A percentile compares a stretch with the other conserved stretches of the same genome.
Evolutionary conservation across 2,113 vertebrate genomes (phyloP).

Genomic region (Microcebus ravelobensis): DNA sequence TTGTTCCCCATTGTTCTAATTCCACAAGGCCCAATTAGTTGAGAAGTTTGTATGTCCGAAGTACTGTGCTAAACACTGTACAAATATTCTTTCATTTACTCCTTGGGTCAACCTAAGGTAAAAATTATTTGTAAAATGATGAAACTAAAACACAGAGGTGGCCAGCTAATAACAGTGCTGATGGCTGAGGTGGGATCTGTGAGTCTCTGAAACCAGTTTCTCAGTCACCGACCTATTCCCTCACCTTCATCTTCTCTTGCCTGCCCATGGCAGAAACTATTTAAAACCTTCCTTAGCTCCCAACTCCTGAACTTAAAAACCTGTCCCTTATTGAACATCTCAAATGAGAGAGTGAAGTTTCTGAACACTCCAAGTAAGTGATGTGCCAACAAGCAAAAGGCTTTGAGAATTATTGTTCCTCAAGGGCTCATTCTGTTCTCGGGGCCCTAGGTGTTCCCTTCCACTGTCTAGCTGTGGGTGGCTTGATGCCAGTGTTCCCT

Average conservation of each 20-base stretch:
- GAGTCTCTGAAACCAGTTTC: not conserved
- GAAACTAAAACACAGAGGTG: not conserved
- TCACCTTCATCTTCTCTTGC: not conserved
- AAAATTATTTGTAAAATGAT: constrained; percentile 17
- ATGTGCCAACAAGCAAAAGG: not conserved
- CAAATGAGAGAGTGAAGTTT: not conserved
- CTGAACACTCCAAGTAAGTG: not conserved
- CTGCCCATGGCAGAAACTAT: not conserved
- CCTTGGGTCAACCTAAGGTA: not conserved
- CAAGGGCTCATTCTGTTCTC: not conserved
- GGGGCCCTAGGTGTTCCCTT: not conserved
- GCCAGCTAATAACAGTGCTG: not conserved
- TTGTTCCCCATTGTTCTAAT: not conserved
- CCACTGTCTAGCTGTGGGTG: too few species aligned
- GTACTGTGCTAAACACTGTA: not conserved
- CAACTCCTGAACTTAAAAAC: not conserved
- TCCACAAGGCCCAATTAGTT: not conserved
- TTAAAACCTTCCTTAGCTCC: not conserved
- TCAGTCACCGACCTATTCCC: not conserved
- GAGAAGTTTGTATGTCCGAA: not conserved
- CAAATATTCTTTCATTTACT: constrained; percentile 15
- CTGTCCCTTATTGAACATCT: not conserved
- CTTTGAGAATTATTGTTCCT: not conserved
- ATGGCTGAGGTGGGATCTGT: not conserved
- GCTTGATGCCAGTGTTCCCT: not conserved